These are phyloP conservation scores for Caenorhabditis angaria DNA, from an alignment of 2,888 invertebrate genomes.

Conservation along the genomic window DNA sequence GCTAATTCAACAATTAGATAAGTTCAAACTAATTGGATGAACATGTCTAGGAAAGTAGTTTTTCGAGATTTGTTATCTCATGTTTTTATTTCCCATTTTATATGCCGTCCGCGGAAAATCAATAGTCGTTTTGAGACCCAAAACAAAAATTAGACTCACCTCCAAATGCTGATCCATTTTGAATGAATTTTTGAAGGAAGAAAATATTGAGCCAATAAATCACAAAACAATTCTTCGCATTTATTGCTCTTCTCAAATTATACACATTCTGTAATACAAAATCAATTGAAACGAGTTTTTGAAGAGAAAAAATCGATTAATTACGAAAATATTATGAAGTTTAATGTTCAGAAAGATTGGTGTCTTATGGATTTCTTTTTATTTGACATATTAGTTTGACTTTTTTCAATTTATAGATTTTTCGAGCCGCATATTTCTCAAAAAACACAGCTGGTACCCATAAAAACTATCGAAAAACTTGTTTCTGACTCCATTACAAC, in stretches of 20 bases:
- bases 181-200: not conserved
- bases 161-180: slow-evolving; percentile 5
- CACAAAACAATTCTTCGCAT: not conserved
- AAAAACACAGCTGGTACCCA: not conserved
- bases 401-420: too few relatives aligned
- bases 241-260: not conserved
- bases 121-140: not conserved
- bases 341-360: too few relatives aligned
- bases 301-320: not conserved
- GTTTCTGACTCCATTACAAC: not conserved
- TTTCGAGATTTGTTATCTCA: too few relatives aligned
- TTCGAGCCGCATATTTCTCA: not conserved
- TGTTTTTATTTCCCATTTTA: not conserved
- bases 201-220: not conserved
- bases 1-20: too few relatives aligned
- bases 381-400: too few relatives aligned
- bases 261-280: not conserved
- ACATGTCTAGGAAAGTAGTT: too few relatives aligned
- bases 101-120: not conserved
- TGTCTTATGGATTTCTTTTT: too few relatives aligned
- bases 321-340: too few relatives aligned
- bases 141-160: slow-evolving; percentile 8
- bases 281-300: not conserved
- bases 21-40: too few relatives aligned
- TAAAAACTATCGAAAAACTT: not conserved